Evolutionary conservation across 2,888 invertebrate genomes (phyloP), one percentile per base, ranked within the genome.

Genomic region (Drosophila villosipedis): DNA sequence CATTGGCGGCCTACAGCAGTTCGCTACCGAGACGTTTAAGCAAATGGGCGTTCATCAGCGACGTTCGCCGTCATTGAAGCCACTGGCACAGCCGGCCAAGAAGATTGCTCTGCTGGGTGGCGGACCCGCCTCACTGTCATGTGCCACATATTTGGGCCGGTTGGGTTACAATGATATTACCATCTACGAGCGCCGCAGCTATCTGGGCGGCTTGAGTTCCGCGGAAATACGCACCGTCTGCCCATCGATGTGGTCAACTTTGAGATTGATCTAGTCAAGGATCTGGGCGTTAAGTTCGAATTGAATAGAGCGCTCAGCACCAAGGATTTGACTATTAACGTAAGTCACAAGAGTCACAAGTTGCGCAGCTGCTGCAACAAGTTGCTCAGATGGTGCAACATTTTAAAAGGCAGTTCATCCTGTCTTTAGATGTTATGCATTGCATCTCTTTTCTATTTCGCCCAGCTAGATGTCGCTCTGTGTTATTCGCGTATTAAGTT

Each of bases 1-100:
- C 92, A 99, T 99, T 86, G 99, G 99, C 0, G 99, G 99, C 0
- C 94, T 99, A 41, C 99, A 99, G 93, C 99, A 99, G 91, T 99
- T 97, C 93, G 99, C 99, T 58, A 97, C 98, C 3, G 99, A 99
- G 92, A 98, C 97, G 30, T 99, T 99, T 93, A 98, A 98, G 94
- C 95, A 96, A 92, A 99, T 99, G 99, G 96, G 96, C 25, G 96
- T 99, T 9, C 96, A 95, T 0, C 99, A 99, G 94, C 97, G 96
- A 1, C 94, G 96, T 64, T 96, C 97, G 71, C 98, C 98, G 0
- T 95, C 95, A 39, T 95, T 95, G 25, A 94, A 95, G 78, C 94
- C 94, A 0, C 91, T 95, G 30, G 75, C 78, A n/a, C 73, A 90
- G 16, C 84, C 91, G 4, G 94, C 94, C 0, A 94, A 94, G 73